Evolutionary conservation across 2,888 invertebrate genomes (phyloP).

Genomic region (Ptilodon capucinus): DNA sequence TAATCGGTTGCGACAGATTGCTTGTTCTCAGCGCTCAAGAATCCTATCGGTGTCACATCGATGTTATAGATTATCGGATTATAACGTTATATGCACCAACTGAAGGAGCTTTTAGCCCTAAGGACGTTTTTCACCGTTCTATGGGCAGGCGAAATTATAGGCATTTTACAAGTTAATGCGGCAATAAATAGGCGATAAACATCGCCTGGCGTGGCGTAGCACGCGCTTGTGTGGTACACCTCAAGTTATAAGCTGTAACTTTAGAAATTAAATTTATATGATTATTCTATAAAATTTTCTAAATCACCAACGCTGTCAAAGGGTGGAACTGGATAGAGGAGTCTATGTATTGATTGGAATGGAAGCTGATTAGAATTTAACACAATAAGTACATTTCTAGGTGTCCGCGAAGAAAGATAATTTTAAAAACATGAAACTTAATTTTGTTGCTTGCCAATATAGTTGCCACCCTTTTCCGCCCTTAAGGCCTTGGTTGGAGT

Average conservation of each 20-base stretch:
- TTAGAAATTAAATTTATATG: no score
- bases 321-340: no score
- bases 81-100: conserved; percentile 31
- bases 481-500: no score
- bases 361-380: no score
- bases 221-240: conserved; percentile 49
- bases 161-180: conserved; percentile 73
- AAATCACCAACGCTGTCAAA: no score
- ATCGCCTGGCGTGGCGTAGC: conserved; percentile 56
- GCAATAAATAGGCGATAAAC: conserved; percentile 72
- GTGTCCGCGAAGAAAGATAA: no score
- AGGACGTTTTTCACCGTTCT: conserved; percentile 65
- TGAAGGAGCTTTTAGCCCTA: conserved; percentile 44
- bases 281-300: no score
- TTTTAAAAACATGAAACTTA: no score
- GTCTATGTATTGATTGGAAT: no score
- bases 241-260: conserved; percentile 32
- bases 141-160: conserved; percentile 65
- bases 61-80: conserved; percentile 35
- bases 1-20: conserved; percentile 25
- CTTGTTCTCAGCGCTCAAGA: neutral
- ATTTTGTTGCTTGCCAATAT: no score
- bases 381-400: no score
- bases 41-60: conserved; percentile 24
- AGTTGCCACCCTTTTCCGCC: no score